phyloP scores from a whole-genome alignment of 2,888 invertebrate genomes.

The Caenorhabditis japonica region DNA sequence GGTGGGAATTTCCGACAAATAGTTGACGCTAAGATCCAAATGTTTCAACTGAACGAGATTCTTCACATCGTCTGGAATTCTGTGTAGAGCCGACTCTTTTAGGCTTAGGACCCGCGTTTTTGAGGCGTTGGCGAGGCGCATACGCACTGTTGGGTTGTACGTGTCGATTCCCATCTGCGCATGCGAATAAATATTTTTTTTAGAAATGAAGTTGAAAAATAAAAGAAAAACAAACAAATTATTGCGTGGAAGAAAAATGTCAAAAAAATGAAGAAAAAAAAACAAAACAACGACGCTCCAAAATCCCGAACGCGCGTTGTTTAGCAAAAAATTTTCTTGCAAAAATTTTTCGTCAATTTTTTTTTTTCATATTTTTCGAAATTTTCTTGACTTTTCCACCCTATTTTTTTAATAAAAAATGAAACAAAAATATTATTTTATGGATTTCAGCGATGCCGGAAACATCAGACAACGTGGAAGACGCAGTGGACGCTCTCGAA shows the following conservation, averaged over 20 bases:
- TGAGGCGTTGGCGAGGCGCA: conserved; percentile 83
- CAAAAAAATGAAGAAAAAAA: not conserved
- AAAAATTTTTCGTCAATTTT: conserved; percentile 1
- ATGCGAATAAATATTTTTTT: too few species aligned
- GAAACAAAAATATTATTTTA: conserved; percentile 8
- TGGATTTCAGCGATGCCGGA: conserved; percentile 38
- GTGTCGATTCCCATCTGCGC: conserved; percentile 47
- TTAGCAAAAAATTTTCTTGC: conserved; percentile 7
- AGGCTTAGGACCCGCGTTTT: conserved; percentile 95
- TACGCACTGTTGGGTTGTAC: conserved; percentile 44
- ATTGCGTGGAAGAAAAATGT: too few species aligned
- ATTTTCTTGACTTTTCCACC: too few species aligned
- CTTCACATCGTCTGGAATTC: conserved; percentile 77
- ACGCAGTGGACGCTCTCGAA: conserved; percentile 31
- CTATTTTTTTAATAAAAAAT: too few species aligned
- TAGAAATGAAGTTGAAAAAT: too few species aligned
- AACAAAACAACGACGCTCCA: conserved; percentile 26
- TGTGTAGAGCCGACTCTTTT: conserved; percentile 86
- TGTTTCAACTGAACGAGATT: conserved; percentile 83
- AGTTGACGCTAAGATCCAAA: conserved; percentile 92
- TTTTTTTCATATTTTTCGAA: not conserved
- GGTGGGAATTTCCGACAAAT: conserved; percentile 82
- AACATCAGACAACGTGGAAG: conserved; percentile 16
- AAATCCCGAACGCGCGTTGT: conserved; percentile 12
- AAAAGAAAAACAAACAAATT: too few species aligned